These are phyloP conservation scores for Propithecus coquereli DNA, from an alignment of 2,113 vertebrate genomes.

Conservation along the genomic window DNA sequence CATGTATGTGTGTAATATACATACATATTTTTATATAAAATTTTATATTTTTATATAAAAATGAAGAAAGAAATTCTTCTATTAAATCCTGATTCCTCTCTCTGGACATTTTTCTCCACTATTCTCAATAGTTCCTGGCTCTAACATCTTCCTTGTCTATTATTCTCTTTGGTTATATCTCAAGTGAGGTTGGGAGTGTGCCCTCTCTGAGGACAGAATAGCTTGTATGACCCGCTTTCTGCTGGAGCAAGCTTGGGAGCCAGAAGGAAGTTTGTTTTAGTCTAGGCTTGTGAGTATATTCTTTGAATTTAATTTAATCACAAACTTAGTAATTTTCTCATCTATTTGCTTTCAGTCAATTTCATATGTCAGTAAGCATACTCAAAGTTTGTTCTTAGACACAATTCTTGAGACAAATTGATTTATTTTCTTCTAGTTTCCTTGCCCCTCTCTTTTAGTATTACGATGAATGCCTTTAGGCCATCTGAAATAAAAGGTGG, in stretches of 20 bases:
- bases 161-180: background rate
- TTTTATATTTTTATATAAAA: background rate
- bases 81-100: background rate
- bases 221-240: background rate
- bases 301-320: background rate
- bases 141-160: background rate
- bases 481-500: slow-evolving; percentile 50
- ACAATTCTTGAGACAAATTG: slow-evolving; percentile 42
- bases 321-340: background rate
- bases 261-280: background rate
- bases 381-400: slow-evolving; percentile 23
- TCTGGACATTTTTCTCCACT: background rate
- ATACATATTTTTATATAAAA: background rate
- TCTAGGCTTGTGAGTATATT: background rate
- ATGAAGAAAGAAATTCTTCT: background rate
- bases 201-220: background rate
- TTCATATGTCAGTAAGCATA: background rate
- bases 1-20: background rate
- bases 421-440: slow-evolving; percentile 45
- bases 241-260: background rate
- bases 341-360: slow-evolving; percentile 26
- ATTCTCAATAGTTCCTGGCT: background rate
- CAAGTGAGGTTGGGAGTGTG: background rate
- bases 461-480: slow-evolving; percentile 59
- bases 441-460: slow-evolving; percentile 15